Conservation (phyloP, 1,140 invertebrate genomes). For the Drosophila littoralis region DNA sequence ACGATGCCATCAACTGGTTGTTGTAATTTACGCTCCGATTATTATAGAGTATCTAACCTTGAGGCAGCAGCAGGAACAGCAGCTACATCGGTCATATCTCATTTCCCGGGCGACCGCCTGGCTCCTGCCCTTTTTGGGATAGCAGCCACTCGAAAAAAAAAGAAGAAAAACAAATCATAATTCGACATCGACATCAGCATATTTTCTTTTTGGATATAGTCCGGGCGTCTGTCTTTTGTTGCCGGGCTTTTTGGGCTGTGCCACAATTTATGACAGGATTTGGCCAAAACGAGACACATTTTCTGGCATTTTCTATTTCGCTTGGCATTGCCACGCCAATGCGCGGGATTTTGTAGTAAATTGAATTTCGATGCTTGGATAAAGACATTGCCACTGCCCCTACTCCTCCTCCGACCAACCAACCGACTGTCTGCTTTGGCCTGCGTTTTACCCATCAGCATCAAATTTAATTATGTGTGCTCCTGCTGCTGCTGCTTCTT, state of each 20-base stretch:
- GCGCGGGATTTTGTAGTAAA: constrained; percentile 79
- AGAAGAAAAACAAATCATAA: constrained; percentile 75
- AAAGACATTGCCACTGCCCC: constrained; percentile 45
- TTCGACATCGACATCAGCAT: constrained; percentile 80
- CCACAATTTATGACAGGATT: constrained; percentile 77
- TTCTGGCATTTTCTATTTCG: constrained; percentile 72
- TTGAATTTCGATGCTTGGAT: constrained; percentile 78
- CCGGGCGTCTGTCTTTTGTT: constrained; percentile 58
- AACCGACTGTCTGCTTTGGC: too few relatives aligned
- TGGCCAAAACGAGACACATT: constrained; percentile 72
- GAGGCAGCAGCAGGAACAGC: constrained; percentile 17
- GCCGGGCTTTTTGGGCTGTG: constrained; percentile 10
- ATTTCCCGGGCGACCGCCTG: constrained; percentile 46
- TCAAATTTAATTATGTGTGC: constrained; percentile 77
- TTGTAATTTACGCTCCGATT: constrained; percentile 52
- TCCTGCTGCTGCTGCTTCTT: constrained; percentile 20
- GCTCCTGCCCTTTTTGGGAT: constrained; percentile 4
- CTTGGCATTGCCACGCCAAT: constrained; percentile 51
- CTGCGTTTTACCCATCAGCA: constrained; percentile 33
- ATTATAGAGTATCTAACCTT: constrained; percentile 55
- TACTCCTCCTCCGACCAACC: not conserved
- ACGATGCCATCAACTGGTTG: constrained; percentile 71
- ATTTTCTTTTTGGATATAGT: constrained; percentile 60
- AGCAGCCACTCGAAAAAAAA: constrained; percentile 43
- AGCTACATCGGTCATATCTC: constrained; percentile 49